phyloP scores from a whole-genome alignment of 2,797 vertebrate genomes.

The Huso huso region DNA sequence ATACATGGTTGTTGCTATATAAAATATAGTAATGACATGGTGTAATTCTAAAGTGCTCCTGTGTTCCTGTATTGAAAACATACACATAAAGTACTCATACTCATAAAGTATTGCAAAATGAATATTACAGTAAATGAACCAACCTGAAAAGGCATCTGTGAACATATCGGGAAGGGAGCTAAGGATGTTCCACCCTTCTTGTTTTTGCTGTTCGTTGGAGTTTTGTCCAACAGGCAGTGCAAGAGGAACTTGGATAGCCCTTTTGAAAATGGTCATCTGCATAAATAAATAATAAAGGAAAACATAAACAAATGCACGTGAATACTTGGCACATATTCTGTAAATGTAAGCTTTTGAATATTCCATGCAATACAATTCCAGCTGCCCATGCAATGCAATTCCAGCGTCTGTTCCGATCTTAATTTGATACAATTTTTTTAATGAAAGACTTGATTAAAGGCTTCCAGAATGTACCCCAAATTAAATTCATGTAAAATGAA shows the following conservation, averaged over 20 bases:
- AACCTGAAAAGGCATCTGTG: constrained; percentile 42
- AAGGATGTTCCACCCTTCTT: constrained; percentile 22
- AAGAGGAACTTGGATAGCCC: constrained; percentile 32
- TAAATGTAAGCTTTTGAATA: not conserved
- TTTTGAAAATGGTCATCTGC: constrained; percentile 47
- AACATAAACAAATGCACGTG: too few relatives aligned
- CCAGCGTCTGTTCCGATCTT: too few relatives aligned
- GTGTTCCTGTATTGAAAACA: too few relatives aligned
- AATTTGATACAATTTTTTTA: too few relatives aligned
- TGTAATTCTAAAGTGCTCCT: too few relatives aligned
- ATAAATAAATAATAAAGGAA: constrained; percentile 6
- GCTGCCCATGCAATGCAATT: not conserved
- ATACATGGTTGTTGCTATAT: too few relatives aligned
- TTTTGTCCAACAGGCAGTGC: constrained; percentile 40
- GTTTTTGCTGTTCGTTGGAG: constrained; percentile 28
- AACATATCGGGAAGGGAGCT: constrained; percentile 36
- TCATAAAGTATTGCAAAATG: too few relatives aligned
- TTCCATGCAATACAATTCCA: not conserved
- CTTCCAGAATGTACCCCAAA: too few relatives aligned
- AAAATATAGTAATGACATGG: too few relatives aligned
- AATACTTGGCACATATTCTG: too few relatives aligned
- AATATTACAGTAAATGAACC: not conserved
- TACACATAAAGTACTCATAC: too few relatives aligned
- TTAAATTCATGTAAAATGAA: not conserved
- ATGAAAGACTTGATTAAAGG: too few relatives aligned